Conservation (phyloP, 23 tunicate genomes). For the Ciona savignyi region DNA sequence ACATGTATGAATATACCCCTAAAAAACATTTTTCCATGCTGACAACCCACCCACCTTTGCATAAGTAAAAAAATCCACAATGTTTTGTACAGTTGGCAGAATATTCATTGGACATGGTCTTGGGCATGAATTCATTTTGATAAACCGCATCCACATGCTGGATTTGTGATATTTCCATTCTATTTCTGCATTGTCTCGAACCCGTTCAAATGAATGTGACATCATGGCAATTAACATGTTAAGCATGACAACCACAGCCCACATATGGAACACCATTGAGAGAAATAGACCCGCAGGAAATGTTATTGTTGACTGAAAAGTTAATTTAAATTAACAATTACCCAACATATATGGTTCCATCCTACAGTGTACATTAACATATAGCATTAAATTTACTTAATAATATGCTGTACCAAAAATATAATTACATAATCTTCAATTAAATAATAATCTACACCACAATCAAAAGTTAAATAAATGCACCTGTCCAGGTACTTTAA, state of each 20-base stretch:
- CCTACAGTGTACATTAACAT: no score
- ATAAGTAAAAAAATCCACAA: constrained; percentile 13
- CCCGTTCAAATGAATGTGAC: constrained; percentile 73
- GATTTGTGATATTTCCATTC: constrained; percentile 70
- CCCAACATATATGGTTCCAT: no score
- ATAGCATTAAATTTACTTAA: no score
- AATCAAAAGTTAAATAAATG: no score
- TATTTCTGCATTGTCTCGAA: constrained; percentile 60
- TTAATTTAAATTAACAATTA: no score
- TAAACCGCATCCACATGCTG: constrained; percentile 50
- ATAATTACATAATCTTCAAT: no score
- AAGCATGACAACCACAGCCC: constrained; percentile 76
- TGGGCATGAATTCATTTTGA: constrained; percentile 34
- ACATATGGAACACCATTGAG: constrained; percentile 49
- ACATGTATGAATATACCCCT: no score
- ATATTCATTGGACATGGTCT: constrained; percentile 66
- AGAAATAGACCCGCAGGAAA: constrained; percentile 19
- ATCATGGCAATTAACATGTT: constrained; percentile 70
- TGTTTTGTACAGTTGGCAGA: constrained; percentile 31
- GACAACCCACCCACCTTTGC: constrained; percentile 23
- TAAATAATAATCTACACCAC: no score
- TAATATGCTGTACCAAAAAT: no score
- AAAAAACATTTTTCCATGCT: no score
- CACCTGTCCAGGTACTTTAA: background rate
- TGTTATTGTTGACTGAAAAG: constrained; percentile 23